Base-by-base conservation (phyloP, 2,888 invertebrate species). In the Deilephila porcellus region DNA sequence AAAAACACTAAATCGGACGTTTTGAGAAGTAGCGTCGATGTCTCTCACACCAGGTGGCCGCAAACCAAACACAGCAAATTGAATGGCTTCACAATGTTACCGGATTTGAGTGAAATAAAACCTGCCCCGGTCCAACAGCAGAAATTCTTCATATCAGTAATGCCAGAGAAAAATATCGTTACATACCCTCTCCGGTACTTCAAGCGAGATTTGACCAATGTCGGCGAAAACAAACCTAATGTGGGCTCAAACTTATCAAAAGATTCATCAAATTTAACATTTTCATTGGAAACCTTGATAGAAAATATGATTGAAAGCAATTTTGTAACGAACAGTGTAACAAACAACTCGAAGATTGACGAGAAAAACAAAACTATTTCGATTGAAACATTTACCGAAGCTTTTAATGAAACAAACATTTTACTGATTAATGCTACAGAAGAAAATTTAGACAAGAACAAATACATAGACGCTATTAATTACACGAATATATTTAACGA, bases 21-120 rank as follows among this genome's bases (percentile, higher is more conserved):
- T 71, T 52, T 84, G 0, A 90, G 85, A 79, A 74, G 77, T 60
- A 83, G 80, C 17, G 76, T 84, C 7, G 90, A 90, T 63, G 79
- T 88, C 11, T 87, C 88, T 0, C 90, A 87, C 74, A 88, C 89
- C 60, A 88, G 90, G 76, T 92, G 93, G 93, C 91, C 91, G 0
- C 73, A 82, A 72, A 86, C 84, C 59, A 88, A 85, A 73, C 82
- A 84, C 60, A 83, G 82, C 34, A 72, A 80, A 63, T 74, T 83
- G 4, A 83, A 76, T 37, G 77, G 78, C 4, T 81, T 80, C 29
- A 79, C 75, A 76, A n/a, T 64, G 29, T 73, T 78, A 70, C 71
- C 75, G 20, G 74, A 73, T 14, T 60, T 73, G 5, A 73, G 74
- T 11, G 78, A 75, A 17, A 75, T 52, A 7, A 71, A 63, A 25